Evolutionary conservation across 2,888 invertebrate genomes (phyloP).

Genomic region (Kryphioiulus occultus): DNA sequence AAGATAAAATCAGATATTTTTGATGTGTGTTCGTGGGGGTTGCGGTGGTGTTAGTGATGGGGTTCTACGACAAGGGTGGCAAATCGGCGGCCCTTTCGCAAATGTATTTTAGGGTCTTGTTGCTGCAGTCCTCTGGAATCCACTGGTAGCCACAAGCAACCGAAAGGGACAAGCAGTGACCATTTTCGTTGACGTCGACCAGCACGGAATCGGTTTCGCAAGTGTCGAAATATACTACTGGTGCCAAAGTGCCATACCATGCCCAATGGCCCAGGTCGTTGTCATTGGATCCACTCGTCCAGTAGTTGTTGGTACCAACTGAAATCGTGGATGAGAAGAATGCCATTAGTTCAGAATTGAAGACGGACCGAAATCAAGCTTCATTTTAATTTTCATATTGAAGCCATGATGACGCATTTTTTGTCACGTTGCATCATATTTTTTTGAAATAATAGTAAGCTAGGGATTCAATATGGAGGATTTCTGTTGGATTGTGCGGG

Average conservation of each 20-base stretch:
- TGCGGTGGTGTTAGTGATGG: too few relatives aligned
- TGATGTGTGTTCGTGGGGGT: too few relatives aligned
- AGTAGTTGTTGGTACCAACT: conserved; percentile 33
- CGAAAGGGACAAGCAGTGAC: background rate
- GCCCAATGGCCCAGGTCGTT: background rate
- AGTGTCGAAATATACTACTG: background rate
- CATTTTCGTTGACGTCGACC: background rate
- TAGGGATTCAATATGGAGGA: too few relatives aligned
- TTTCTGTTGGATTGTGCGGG: too few relatives aligned
- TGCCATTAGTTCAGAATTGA: background rate
- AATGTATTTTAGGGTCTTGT: background rate
- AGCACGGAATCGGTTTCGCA: background rate
- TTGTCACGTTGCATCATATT: too few relatives aligned
- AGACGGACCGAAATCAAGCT: background rate
- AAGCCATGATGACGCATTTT: too few relatives aligned
- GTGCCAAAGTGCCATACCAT: background rate
- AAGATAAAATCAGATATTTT: too few relatives aligned
- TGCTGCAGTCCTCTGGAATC: background rate
- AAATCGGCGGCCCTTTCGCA: conserved; percentile 27
- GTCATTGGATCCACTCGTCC: conserved; percentile 44
- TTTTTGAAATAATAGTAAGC: too few relatives aligned
- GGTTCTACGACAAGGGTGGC: too few relatives aligned
- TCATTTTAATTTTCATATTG: background rate
- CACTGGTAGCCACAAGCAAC: background rate
- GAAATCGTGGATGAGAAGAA: background rate